A percentile compares a stretch with the other conserved stretches of the same genome.
These are phyloP conservation scores for Notiomystis cincta DNA, from an alignment of 2,113 vertebrate genomes.

Conservation along the genomic window DNA sequence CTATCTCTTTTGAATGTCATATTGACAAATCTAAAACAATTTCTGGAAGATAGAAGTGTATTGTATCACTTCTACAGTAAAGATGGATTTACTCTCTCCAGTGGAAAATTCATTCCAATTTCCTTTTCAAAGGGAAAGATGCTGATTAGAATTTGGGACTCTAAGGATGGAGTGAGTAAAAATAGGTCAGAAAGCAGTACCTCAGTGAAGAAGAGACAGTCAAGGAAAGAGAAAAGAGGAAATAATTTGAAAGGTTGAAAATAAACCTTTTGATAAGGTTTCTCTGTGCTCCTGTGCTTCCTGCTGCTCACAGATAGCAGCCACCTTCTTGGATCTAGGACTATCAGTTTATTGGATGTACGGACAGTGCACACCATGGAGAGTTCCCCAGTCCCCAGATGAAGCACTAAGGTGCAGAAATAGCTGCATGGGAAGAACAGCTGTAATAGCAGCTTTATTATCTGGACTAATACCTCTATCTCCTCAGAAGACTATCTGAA, in stretches of 20 bases:
- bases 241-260: not conserved
- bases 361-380: not conserved
- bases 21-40: not conserved
- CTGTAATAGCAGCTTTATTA: not conserved
- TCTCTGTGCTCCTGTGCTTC: not conserved
- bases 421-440: not conserved
- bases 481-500: not conserved
- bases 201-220: not conserved
- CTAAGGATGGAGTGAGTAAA: not conserved
- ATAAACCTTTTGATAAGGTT: not conserved
- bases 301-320: not conserved
- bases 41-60: not conserved
- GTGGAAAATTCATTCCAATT: not conserved
- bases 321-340: not conserved
- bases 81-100: not conserved
- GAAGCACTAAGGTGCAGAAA: not conserved
- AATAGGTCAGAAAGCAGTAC: not conserved
- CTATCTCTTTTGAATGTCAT: not conserved
- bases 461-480: not conserved
- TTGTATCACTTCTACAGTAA: not conserved
- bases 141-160: not conserved
- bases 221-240: not conserved
- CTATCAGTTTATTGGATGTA: not conserved
- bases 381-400: not conserved
- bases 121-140: not conserved